Evolutionary conservation across 2,113 vertebrate genomes (phyloP), one percentile per base, ranked within the genome.

Genomic region (Leptocoma aspasia): DNA sequence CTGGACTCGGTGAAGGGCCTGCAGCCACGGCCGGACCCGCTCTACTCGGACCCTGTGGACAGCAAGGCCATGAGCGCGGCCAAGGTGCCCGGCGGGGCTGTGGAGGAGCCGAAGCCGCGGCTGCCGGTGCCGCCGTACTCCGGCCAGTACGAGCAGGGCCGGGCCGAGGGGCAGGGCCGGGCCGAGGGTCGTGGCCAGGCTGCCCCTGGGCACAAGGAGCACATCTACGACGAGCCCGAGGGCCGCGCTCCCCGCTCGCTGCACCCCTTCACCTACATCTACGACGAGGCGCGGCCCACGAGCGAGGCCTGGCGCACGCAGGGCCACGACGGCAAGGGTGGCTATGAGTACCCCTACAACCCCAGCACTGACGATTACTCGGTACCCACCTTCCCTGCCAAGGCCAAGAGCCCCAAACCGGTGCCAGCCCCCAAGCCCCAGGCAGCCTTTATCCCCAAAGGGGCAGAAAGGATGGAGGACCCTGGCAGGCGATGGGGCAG

Each of bases 191-290:
- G 35, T 27, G 85, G 97, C 65, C 96, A 97, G 91, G 95, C 95
- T 2, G 41, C 7, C 10, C 49, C 69, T 1, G 73, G 92, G 37
- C 47, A 4, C 45, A 96, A 84, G 28, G 99, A 99, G 52, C 99
- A 99, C 95, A 99, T 99, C 84, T 99, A 99, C 0, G 99, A 99
- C 1, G 99, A 99, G 84, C 99, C 99, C 0, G 99, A 99, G 72
- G 99, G 99, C 5, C 82, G 98, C 0, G 97, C 96, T 10, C 82
- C 92, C 3, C 86, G 69, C 15, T 37, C 92, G 2, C 41, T 92
- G 26, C 96, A 84, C 4, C 20, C 66, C 18, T 2, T 65, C 31
- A 7, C 94, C 45, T 44, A 57, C 88, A 97, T 99, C 90, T 99
- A 99, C 2, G 98, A 99, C 0, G 98, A 99, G 84, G 98, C 98